Evolutionary conservation across 2,113 vertebrate genomes (phyloP).

Genomic region (Butastur rufipennis): DNA sequence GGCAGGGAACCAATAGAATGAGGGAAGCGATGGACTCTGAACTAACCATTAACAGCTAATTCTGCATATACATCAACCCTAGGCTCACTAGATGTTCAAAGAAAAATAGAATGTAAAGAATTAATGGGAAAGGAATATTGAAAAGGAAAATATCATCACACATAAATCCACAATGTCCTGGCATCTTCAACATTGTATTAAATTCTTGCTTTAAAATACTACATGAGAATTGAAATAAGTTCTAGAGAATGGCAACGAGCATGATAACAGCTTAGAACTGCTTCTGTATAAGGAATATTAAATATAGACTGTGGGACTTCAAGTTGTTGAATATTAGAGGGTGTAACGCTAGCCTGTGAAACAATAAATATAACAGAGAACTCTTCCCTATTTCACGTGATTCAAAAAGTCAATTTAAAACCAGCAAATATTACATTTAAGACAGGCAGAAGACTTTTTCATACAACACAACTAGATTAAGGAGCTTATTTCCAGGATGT

Average conservation of each 20-base stretch:
- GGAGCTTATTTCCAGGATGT: not conserved
- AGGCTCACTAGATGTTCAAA: not conserved
- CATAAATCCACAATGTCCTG: not conserved
- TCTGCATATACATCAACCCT: not conserved
- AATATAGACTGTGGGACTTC: not conserved
- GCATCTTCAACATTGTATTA: not conserved
- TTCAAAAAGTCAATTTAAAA: not conserved
- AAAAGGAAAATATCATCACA: not conserved
- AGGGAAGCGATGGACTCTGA: not conserved
- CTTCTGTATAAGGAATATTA: not conserved
- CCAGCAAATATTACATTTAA: not conserved
- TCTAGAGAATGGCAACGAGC: not conserved
- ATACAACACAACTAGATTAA: not conserved
- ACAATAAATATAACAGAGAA: not conserved
- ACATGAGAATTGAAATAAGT: not conserved
- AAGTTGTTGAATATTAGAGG: not conserved
- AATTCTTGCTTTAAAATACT: not conserved
- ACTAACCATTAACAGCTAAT: not conserved
- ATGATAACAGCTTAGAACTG: not conserved
- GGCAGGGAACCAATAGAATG: not conserved
- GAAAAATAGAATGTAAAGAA: not conserved
- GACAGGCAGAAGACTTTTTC: not conserved
- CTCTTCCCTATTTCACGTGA: not conserved
- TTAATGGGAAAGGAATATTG: not conserved
- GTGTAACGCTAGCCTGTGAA: not conserved